These are phyloP conservation scores for Ciconia maguari DNA, from an alignment of 2,113 vertebrate species.

Conservation along the genomic window DNA sequence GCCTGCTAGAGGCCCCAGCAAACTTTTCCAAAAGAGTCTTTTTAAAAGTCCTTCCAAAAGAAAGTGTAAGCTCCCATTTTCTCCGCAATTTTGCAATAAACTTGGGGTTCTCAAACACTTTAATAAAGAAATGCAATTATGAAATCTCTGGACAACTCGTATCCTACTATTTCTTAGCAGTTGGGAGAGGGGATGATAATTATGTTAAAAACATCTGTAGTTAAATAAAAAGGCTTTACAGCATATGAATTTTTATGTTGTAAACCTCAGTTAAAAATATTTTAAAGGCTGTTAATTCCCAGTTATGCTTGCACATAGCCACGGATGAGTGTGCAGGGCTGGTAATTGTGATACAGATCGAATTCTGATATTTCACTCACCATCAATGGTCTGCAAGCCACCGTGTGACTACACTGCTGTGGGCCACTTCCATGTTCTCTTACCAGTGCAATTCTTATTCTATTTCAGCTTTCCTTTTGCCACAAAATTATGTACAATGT, in stretches of 20 bases:
- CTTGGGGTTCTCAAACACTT: not conserved
- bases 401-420: not conserved
- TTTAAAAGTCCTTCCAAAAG: not conserved
- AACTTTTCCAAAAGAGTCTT: not conserved
- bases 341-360: not conserved
- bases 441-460: not conserved
- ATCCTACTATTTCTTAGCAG: not conserved
- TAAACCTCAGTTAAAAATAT: not conserved
- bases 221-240: not conserved
- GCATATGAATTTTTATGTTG: not conserved
- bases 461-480: not conserved
- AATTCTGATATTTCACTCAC: not conserved
- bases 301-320: not conserved
- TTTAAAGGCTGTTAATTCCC: not conserved
- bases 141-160: not conserved
- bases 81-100: not conserved
- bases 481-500: not conserved
- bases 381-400: not conserved
- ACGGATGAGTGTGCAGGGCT: not conserved
- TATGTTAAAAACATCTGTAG: not conserved
- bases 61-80: not conserved
- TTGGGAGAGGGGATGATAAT: not conserved
- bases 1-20: not conserved
- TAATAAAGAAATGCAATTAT: not conserved
- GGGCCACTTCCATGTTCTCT: not conserved